A percentile compares a stretch with the other conserved stretches of the same genome.
Conservation (phyloP, 1,140 invertebrate species). For the Ceratitis capitata region DNA sequence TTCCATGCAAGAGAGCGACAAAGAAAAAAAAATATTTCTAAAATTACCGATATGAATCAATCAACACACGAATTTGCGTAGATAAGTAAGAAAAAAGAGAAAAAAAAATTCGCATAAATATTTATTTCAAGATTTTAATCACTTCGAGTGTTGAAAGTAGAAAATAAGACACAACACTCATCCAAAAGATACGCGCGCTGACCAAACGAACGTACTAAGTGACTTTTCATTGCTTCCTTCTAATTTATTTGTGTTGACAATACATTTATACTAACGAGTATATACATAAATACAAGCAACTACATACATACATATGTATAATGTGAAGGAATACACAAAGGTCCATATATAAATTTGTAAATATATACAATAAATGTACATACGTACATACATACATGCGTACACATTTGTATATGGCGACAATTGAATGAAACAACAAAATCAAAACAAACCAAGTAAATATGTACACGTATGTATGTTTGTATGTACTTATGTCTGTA, state of each 20-base stretch:
- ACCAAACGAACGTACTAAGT: background rate
- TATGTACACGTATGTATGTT: background rate
- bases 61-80: background rate
- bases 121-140: constrained; percentile 16
- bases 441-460: background rate
- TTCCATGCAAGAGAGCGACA: too few relatives aligned
- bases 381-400: background rate
- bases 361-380: background rate
- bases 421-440: background rate
- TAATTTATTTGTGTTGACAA: constrained; percentile 26
- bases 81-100: background rate
- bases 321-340: background rate
- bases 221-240: constrained; percentile 27
- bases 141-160: background rate
- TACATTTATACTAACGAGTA: background rate
- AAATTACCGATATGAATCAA: background rate
- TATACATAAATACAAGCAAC: background rate
- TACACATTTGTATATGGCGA: background rate
- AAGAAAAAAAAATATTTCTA: too few relatives aligned
- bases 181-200: background rate
- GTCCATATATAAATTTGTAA: background rate
- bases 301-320: background rate
- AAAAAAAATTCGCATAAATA: background rate
- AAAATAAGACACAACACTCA: constrained; percentile 23
- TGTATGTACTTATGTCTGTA: background rate